Conservation (phyloP, 2,113 vertebrate species). For the Colaptes auratus region DNA sequence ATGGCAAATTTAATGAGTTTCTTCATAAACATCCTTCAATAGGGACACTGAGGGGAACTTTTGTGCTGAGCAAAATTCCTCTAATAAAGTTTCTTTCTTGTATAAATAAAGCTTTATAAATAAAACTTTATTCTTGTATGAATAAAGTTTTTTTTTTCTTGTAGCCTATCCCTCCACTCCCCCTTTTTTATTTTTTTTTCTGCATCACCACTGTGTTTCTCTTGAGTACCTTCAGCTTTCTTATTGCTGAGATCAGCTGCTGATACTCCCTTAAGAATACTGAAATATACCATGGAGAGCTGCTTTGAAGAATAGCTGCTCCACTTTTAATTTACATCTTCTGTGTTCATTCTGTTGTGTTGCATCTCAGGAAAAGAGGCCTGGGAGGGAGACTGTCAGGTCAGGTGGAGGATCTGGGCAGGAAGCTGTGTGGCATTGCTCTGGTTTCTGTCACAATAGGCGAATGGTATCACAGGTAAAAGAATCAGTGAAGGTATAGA, state of each 20-base stretch:
- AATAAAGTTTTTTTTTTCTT: neutral
- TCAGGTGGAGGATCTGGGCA: neutral
- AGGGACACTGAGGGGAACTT: neutral
- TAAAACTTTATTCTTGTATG: too few relatives aligned
- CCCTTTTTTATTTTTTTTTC: too few relatives aligned
- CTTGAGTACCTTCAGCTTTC: neutral
- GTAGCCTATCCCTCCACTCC: accelerated
- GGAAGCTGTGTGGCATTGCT: neutral
- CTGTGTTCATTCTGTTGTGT: neutral
- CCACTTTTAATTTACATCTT: neutral
- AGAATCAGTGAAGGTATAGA: neutral
- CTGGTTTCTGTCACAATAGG: neutral
- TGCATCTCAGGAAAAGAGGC: neutral
- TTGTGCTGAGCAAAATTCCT: neutral
- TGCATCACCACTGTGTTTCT: neutral
- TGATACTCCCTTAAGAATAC: neutral
- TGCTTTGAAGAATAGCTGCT: neutral
- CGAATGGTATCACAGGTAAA: neutral
- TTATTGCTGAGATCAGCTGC: neutral
- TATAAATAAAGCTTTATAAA: too few relatives aligned
- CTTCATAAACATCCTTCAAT: neutral
- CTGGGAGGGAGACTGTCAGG: neutral
- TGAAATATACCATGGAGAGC: neutral
- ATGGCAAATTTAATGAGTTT: neutral
- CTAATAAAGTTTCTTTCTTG: neutral